Conservation (phyloP, 2,888 invertebrate species). For the Meghimatium bilineatum region DNA sequence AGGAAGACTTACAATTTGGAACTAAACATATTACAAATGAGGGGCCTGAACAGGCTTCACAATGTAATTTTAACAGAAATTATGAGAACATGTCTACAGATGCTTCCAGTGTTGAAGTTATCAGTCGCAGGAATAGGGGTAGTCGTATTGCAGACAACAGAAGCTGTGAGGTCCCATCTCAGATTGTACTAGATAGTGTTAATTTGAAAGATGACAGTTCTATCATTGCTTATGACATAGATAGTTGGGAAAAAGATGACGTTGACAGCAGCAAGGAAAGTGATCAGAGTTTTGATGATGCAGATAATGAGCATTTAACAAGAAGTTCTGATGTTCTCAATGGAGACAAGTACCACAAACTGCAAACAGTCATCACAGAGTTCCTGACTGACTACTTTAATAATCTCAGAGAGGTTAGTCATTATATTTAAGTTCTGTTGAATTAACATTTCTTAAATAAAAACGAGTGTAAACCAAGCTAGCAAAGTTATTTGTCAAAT, state of each 20-base stretch:
- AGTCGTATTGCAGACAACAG: too few relatives aligned
- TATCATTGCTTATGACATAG: not conserved
- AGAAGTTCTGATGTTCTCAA: not conserved
- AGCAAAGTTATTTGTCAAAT: too few relatives aligned
- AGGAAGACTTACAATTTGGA: not conserved
- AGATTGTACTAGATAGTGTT: not conserved
- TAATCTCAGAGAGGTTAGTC: conserved; percentile 40
- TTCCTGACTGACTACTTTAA: conserved; percentile 41
- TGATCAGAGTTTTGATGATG: not conserved
- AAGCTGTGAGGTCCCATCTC: not conserved
- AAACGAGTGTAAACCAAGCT: too few relatives aligned
- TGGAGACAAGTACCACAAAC: conserved; percentile 36
- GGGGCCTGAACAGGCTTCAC: too few relatives aligned
- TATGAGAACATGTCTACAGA: not conserved
- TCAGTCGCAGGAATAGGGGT: not conserved
- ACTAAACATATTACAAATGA: not conserved
- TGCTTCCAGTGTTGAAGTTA: not conserved
- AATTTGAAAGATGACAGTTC: not conserved
- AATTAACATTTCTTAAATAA: not conserved
- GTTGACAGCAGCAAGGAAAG: not conserved
- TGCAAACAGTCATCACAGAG: conserved; percentile 29
- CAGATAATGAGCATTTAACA: conserved; percentile 12
- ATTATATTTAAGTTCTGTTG: not conserved
- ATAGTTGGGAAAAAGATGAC: not conserved
- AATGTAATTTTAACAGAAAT: not conserved